Conservation (phyloP, 2,113 vertebrate genomes). For the Leptodactylus fuscus region DNA sequence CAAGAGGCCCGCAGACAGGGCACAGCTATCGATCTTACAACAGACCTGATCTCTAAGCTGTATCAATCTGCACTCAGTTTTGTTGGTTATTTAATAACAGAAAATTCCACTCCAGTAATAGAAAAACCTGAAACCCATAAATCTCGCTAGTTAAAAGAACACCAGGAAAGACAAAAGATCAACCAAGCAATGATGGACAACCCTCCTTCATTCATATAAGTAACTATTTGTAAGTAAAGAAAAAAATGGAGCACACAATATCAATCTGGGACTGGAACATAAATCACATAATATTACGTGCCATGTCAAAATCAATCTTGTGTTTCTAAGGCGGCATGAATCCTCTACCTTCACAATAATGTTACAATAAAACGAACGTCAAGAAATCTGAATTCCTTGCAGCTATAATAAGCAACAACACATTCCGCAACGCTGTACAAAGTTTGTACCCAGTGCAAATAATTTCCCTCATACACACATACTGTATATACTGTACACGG, state of each 20-base stretch:
- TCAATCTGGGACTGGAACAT: not conserved
- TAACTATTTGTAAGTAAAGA: not conserved
- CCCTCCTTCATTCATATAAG: not conserved
- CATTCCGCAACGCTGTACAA: no score
- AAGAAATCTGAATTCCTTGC: no score
- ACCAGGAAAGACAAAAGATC: not conserved
- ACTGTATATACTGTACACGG: no score
- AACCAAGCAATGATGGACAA: not conserved
- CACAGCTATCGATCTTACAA: slow-evolving; percentile 19
- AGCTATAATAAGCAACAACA: no score
- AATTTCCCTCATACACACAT: no score
- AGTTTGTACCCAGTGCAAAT: no score
- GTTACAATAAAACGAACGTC: no score
- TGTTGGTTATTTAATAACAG: slow-evolving; percentile 4
- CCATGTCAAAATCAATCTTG: no score
- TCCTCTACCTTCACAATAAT: no score
- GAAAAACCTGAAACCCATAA: not conserved
- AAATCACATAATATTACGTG: not conserved
- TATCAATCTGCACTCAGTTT: not conserved
- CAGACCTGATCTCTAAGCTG: slow-evolving; percentile 9
- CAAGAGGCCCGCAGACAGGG: slow-evolving; percentile 30
- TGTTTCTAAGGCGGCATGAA: no score
- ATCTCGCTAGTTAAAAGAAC: not conserved
- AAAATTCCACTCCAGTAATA: not conserved
- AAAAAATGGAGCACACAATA: not conserved